Conservation (phyloP, 2,797 vertebrate species). For the Psittacula derbiana region DNA sequence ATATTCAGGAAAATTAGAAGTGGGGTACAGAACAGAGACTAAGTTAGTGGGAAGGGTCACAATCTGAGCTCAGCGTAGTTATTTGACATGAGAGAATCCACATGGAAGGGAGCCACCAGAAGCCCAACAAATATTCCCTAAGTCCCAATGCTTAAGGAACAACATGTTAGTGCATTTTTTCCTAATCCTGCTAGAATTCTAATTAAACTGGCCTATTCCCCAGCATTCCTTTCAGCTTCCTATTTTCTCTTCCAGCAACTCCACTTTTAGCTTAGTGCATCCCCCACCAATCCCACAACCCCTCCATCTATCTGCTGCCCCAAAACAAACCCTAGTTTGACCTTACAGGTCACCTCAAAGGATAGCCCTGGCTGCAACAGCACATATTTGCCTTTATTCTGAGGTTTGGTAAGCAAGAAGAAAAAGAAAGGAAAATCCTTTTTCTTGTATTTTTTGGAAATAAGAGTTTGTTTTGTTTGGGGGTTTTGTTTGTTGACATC, state of each 20-base stretch:
- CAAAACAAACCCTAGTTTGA: background rate
- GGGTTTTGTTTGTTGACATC: background rate
- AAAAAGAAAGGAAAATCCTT: background rate
- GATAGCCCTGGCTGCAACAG: background rate
- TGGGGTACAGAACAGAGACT: background rate
- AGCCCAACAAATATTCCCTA: constrained; percentile 10
- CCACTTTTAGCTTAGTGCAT: background rate
- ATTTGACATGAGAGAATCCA: background rate
- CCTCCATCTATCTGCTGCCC: background rate
- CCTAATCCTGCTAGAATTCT: background rate
- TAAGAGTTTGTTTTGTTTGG: background rate
- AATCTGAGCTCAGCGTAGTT: background rate
- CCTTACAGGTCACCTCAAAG: background rate
- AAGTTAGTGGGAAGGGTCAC: background rate
- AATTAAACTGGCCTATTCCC: background rate
- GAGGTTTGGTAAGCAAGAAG: background rate
- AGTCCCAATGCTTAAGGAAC: background rate
- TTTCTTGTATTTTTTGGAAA: background rate
- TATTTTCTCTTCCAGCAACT: background rate
- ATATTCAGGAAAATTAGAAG: background rate
- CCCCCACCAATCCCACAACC: background rate
- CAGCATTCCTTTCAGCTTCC: background rate
- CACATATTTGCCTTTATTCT: background rate
- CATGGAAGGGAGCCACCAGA: constrained; percentile 21
- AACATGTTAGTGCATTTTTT: background rate